Conservation (phyloP, 2,113 vertebrate genomes). For the Bombycilla garrulus region DNA sequence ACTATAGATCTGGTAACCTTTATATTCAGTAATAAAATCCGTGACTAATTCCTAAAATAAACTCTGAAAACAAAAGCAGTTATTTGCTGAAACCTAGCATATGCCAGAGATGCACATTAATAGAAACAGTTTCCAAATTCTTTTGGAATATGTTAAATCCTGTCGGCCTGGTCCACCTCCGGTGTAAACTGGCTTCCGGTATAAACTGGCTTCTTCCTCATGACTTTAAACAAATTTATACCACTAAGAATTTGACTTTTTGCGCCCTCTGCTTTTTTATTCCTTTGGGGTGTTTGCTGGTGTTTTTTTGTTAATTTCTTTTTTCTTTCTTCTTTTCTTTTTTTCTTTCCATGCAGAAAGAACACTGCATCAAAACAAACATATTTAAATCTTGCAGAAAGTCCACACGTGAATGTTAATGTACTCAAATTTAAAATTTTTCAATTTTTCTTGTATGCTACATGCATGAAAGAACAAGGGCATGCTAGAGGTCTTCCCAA, state of each 20-base stretch:
- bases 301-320: accelerated
- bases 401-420: not conserved
- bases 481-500: not conserved
- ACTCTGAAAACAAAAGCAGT: not conserved
- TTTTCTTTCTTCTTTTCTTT: not conserved
- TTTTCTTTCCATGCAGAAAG: not conserved
- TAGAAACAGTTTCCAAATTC: not conserved
- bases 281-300: not conserved
- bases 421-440: not conserved
- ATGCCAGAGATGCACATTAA: not conserved
- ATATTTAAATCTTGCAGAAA: not conserved
- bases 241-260: not conserved
- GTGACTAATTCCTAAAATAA: conserved; percentile 35
- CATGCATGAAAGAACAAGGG: not conserved
- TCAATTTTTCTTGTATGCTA: not conserved
- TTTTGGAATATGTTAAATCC: not conserved
- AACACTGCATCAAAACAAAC: not conserved
- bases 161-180: not conserved
- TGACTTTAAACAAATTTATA: not conserved
- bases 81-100: not conserved
- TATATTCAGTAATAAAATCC: conserved; percentile 38
- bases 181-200: not conserved
- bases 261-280: not conserved
- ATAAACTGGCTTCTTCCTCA: not conserved
- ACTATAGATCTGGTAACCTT: conserved; percentile 41